Percentiles rank a stretch among this genome's conserved stretches.
Conservation (phyloP, 1,140 invertebrate genomes). For the Neodiprion pinetum region DNA sequence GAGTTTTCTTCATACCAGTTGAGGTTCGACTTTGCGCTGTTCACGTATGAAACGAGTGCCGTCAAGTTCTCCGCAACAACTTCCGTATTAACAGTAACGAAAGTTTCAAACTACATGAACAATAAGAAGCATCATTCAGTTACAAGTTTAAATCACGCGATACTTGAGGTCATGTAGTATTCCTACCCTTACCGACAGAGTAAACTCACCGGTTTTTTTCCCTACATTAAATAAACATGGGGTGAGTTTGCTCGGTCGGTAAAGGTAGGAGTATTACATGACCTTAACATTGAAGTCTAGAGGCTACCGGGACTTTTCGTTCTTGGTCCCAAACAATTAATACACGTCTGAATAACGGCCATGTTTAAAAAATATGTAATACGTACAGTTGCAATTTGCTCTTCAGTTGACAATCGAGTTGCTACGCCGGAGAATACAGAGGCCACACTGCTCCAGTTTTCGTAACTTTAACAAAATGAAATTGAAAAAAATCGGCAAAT, state of each 20-base stretch:
- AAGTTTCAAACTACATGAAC: constrained; percentile 25
- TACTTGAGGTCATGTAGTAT: too few relatives aligned
- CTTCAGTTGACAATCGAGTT: constrained; percentile 29
- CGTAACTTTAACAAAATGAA: constrained; percentile 34
- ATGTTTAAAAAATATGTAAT: constrained; percentile 6
- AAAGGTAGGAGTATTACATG: too few relatives aligned
- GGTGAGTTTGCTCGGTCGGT: too few relatives aligned
- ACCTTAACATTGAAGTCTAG: too few relatives aligned
- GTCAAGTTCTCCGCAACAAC: constrained; percentile 1
- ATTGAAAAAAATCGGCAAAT: background rate
- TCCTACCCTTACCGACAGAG: too few relatives aligned
- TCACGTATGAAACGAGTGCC: constrained; percentile 20
- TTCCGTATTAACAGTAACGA: background rate
- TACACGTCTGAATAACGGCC: too few relatives aligned
- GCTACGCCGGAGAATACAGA: constrained; percentile 36
- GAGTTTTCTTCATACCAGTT: constrained; percentile 28
- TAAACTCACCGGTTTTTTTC: too few relatives aligned
- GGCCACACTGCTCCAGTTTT: constrained; percentile 35
- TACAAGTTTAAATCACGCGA: background rate
- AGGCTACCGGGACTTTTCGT: too few relatives aligned
- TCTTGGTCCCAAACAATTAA: too few relatives aligned
- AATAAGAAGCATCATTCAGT: background rate
- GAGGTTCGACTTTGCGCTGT: constrained; percentile 26
- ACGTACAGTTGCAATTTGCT: constrained; percentile 39
- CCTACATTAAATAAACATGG: too few relatives aligned